These are phyloP conservation scores for Ptyas mucosa DNA, from an alignment of 2,113 vertebrate species.

Conservation along the genomic window DNA sequence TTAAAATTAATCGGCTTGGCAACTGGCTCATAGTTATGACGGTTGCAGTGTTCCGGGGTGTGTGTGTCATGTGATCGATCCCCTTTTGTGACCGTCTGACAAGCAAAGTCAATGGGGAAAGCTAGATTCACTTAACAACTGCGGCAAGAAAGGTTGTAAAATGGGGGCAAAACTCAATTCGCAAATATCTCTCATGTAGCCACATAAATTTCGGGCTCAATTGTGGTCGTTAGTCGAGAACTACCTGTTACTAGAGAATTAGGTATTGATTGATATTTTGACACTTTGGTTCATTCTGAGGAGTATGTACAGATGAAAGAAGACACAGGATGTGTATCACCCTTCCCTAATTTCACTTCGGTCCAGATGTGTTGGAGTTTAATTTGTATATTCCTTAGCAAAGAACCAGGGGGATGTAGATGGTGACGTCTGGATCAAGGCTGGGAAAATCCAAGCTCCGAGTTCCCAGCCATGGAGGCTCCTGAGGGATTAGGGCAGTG, in stretches of 20 bases:
- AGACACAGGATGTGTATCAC: background rate
- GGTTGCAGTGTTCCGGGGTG: too few relatives aligned
- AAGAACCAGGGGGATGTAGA: background rate
- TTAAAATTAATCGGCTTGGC: too few relatives aligned
- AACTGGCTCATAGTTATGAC: too few relatives aligned
- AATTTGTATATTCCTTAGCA: too few relatives aligned
- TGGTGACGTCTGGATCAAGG: background rate
- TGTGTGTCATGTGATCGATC: too few relatives aligned
- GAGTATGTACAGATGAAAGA: background rate
- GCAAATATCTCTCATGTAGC: rapidly evolving
- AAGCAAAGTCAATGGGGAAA: too few relatives aligned
- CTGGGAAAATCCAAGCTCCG: too few relatives aligned
- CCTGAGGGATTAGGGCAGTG: too few relatives aligned
- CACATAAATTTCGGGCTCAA: background rate
- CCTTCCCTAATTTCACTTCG: background rate
- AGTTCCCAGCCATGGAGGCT: too few relatives aligned
- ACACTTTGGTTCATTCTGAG: background rate
- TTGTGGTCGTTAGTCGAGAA: background rate
- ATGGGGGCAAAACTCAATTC: background rate
- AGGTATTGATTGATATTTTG: background rate
- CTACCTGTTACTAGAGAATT: background rate
- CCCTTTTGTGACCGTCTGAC: too few relatives aligned
- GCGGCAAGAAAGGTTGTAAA: too few relatives aligned
- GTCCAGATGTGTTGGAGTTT: background rate
- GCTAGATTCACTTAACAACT: too few relatives aligned